phyloP scores from a whole-genome alignment of 1,140 invertebrate species.

The Drosophila miranda region DNA sequence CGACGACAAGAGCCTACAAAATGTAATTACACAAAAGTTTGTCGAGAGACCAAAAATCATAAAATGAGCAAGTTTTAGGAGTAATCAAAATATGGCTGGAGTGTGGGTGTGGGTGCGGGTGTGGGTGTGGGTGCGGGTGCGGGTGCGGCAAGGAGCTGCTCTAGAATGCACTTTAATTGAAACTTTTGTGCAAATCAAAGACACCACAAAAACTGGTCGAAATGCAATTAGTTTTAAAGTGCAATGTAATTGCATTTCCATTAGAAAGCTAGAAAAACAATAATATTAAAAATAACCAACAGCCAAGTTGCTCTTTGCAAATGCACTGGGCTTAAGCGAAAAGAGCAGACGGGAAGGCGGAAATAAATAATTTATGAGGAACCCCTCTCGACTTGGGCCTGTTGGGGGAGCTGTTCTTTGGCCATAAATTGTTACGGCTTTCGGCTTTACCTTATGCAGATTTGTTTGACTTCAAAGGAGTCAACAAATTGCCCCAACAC shows the following conservation, averaged over 20 bases:
- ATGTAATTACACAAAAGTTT: conserved; percentile 51
- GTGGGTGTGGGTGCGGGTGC: neutral
- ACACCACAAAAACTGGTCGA: conserved; percentile 21
- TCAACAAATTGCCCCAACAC: conserved; percentile 62
- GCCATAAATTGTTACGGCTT: conserved; percentile 74
- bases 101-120: neutral
- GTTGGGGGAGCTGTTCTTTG: conserved; percentile 30
- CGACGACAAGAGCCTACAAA: conserved; percentile 17
- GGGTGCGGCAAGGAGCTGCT: neutral
- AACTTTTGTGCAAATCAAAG: conserved; percentile 39
- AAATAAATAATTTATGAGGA: conserved; percentile 64
- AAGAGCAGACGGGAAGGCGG: conserved; percentile 42
- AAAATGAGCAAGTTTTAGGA: conserved; percentile 36
- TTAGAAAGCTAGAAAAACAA: conserved; percentile 39
- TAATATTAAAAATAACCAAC: conserved; percentile 47
- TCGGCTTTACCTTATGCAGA: conserved; percentile 72
- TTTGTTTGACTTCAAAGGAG: conserved; percentile 76
- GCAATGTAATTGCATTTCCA: conserved; percentile 55
- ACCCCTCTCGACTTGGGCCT: conserved; percentile 10
- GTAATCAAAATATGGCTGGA: conserved; percentile 24
- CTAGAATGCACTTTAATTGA: conserved; percentile 60
- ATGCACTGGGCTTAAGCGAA: conserved; percentile 29
- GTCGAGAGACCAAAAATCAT: conserved; percentile 33
- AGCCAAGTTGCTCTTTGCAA: conserved; percentile 12
- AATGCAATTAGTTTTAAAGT: conserved; percentile 60